Evolutionary conservation across 1,140 invertebrate genomes (phyloP).

Genomic region (Drosophila ohnishii): DNA sequence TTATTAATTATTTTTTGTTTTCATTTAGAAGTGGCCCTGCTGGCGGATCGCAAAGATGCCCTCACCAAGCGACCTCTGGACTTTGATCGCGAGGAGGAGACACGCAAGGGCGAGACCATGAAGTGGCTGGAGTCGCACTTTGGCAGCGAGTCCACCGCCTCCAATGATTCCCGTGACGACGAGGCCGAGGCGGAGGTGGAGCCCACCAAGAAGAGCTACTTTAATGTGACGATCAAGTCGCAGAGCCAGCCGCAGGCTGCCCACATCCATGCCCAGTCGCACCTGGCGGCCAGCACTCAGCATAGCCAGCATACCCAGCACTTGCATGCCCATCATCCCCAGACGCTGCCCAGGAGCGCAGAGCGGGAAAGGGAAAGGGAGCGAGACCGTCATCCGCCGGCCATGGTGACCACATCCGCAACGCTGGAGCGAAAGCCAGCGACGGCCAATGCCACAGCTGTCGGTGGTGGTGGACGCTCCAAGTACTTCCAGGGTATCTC

Average conservation of each 20-base stretch:
- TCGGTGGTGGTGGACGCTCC: slow-evolving; percentile 36
- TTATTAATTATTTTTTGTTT: neutral
- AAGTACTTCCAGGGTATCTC: slow-evolving; percentile 89
- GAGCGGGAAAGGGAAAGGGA: slow-evolving; percentile 45
- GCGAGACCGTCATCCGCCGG: slow-evolving; percentile 16
- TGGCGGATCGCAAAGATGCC: slow-evolving; percentile 89
- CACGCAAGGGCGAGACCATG: slow-evolving; percentile 93
- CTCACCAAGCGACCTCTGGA: slow-evolving; percentile 91
- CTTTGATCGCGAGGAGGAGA: slow-evolving; percentile 94
- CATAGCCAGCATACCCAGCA: slow-evolving; percentile 18
- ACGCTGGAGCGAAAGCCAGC: slow-evolving; percentile 56
- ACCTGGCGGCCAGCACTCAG: slow-evolving; percentile 29
- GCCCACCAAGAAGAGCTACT: slow-evolving; percentile 88
- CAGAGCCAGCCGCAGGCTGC: slow-evolving; percentile 82
- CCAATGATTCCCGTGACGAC: slow-evolving; percentile 87
- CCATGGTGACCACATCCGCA: slow-evolving; percentile 24
- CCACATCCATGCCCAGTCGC: slow-evolving; percentile 25
- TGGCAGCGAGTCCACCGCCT: slow-evolving; percentile 92
- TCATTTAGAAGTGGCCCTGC: slow-evolving; percentile 80
- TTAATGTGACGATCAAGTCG: slow-evolving; percentile 91
- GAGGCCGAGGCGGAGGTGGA: slow-evolving; percentile 84
- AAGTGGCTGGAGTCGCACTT: slow-evolving; percentile 96
- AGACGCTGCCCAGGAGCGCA: slow-evolving; percentile 61
- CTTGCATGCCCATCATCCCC: slow-evolving; percentile 36
- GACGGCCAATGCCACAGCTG: slow-evolving; percentile 15